Base-by-base conservation (phyloP, 2,797 vertebrate genomes). In the Scomberomorus guttatus region DNA sequence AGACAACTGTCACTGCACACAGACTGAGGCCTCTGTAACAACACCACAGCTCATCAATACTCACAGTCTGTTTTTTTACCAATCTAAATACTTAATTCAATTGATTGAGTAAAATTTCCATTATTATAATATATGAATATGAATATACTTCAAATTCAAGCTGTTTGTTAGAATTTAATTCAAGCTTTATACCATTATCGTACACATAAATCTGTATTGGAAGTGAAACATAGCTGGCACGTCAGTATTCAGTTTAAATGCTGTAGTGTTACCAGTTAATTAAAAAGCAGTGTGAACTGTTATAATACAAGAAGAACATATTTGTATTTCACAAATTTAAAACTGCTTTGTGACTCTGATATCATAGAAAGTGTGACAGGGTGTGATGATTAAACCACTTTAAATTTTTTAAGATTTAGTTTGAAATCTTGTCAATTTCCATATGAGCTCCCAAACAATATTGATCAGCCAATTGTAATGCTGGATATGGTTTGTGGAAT, bases 1-100 rank as follows among this genome's bases (percentile, higher is more conserved):
- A 84, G 73, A 76, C 95, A 96, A 72, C 84, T 94, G 55, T 95
- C 91, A 89, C 94, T 96, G 90, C 95, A 96, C n/a, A 95, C 79
- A 44, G 95, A 96, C 73, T 48, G 39, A 42, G 94, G 94, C 81
- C 67, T 94, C 95, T 96, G 81, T 3, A 88, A 89, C 48, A 86
- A 24, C 44, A 89, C 5, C 65, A 88, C 9, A 77, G 46, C 24
- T 71, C 29, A 72, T 71, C 1, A 13, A 14, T 42, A 42, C 39
- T 42, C 39, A 42, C 32, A 64, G 12, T 60, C n/a, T 51, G 3
- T 42, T 66, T n/a, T n/a, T n/a, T n/a, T n/a, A n/a, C n/a, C 54
- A 13, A 37, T 59, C 15, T 8, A 46, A 18, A 56, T 2, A 15
- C 6, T 17, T 2, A 2, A 55, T 17, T 44, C 20, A 37, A 63